Percentiles rank a stretch among this genome's conserved stretches.
Evolutionary conservation across 2,797 vertebrate genomes (phyloP).

Genomic region (Sciurus carolinensis): DNA sequence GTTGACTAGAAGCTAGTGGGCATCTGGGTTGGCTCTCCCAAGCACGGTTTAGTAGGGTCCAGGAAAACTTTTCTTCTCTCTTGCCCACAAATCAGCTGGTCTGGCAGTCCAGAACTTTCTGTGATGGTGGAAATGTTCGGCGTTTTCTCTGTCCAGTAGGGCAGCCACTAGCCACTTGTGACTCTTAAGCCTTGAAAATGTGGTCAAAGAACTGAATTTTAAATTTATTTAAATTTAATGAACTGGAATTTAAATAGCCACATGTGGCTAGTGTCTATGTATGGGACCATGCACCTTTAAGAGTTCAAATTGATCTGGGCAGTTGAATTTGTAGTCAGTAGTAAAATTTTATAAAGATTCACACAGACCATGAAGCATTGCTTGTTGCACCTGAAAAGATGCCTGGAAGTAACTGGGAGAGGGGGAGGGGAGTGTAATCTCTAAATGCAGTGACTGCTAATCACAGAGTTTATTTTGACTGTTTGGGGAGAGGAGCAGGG

Average conservation of each 20-base stretch:
- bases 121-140: background rate
- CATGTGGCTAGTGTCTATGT: background rate
- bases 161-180: background rate
- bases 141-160: no score
- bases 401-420: background rate
- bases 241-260: background rate
- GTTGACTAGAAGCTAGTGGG: background rate
- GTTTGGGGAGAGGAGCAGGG: background rate
- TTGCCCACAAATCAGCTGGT: background rate
- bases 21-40: background rate
- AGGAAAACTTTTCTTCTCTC: background rate
- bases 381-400: background rate
- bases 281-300: background rate
- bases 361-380: background rate
- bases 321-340: background rate
- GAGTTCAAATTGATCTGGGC: background rate
- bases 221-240: background rate
- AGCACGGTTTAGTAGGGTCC: background rate
- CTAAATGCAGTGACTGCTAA: background rate
- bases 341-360: conserved; percentile 22
- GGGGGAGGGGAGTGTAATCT: background rate
- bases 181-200: background rate
- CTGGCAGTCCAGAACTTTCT: background rate
- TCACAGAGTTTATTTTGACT: background rate
- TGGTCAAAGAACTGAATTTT: background rate